These are phyloP conservation scores for Tetheella fluctuosa DNA, from an alignment of 2,888 invertebrate species.

Conservation along the genomic window DNA sequence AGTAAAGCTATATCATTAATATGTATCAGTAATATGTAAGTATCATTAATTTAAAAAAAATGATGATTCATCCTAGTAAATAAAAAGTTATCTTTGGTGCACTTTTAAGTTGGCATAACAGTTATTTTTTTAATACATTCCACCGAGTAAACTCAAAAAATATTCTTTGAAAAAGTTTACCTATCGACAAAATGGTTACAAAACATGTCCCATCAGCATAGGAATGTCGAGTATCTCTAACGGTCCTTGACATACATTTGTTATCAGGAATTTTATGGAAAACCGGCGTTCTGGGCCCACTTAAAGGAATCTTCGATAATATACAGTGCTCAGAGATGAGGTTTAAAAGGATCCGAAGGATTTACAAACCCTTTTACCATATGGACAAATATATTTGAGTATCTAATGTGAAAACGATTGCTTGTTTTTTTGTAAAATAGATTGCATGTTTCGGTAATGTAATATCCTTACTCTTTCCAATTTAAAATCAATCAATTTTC, in stretches of 20 bases:
- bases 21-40: too few species aligned
- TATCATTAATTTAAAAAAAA: too few species aligned
- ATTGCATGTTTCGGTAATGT: too few species aligned
- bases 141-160: neutral
- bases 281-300: conserved; percentile 65
- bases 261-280: conserved; percentile 75
- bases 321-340: conserved; percentile 28
- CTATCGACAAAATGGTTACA: conserved; percentile 10
- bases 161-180: conserved; percentile 7
- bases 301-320: conserved; percentile 64
- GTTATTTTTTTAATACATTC: neutral
- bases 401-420: neutral
- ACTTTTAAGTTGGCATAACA: neutral
- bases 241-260: conserved; percentile 57
- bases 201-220: conserved; percentile 23
- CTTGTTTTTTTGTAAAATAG: neutral
- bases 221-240: conserved; percentile 44
- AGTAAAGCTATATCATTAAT: too few species aligned
- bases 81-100: too few species aligned
- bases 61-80: too few species aligned
- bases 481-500: too few species aligned
- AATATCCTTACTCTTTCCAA: too few species aligned
- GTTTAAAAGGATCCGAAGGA: conserved; percentile 39
- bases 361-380: conserved; percentile 14
- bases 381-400: conserved; percentile 9